These are phyloP conservation scores for Crotophaga sulcirostris DNA, from an alignment of 2,113 vertebrate species.

Conservation along the genomic window DNA sequence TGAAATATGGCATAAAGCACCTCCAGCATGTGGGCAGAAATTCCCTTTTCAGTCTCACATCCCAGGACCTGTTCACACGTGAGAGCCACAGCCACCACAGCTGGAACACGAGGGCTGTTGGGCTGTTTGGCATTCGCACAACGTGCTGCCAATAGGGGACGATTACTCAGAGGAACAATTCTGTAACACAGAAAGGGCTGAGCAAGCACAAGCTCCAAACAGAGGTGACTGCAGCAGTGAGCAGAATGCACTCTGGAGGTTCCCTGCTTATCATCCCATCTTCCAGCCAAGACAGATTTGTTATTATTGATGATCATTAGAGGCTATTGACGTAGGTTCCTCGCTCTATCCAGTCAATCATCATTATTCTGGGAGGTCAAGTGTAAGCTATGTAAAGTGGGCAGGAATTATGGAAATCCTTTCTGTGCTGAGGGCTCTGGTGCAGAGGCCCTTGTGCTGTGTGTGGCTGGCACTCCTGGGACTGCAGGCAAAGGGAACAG, in stretches of 20 bases:
- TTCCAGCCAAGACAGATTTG: not conserved
- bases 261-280: not conserved
- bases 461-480: not conserved
- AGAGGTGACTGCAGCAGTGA: not conserved
- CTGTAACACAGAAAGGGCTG: not conserved
- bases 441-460: not conserved
- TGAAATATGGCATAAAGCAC: not conserved
- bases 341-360: not conserved
- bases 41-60: not conserved
- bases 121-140: not conserved
- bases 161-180: not conserved
- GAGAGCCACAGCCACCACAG: not conserved
- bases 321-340: not conserved
- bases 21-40: not conserved
- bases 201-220: not conserved
- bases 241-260: not conserved
- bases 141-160: accelerated
- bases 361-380: conserved; percentile 11
- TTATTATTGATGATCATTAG: not conserved
- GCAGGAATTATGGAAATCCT: not conserved
- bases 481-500: not conserved
- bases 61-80: not conserved
- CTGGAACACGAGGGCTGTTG: not conserved
- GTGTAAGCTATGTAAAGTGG: not conserved
- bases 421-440: not conserved